Base-by-base conservation (phyloP, 2,888 invertebrate species). In the Philereme transversata region DNA sequence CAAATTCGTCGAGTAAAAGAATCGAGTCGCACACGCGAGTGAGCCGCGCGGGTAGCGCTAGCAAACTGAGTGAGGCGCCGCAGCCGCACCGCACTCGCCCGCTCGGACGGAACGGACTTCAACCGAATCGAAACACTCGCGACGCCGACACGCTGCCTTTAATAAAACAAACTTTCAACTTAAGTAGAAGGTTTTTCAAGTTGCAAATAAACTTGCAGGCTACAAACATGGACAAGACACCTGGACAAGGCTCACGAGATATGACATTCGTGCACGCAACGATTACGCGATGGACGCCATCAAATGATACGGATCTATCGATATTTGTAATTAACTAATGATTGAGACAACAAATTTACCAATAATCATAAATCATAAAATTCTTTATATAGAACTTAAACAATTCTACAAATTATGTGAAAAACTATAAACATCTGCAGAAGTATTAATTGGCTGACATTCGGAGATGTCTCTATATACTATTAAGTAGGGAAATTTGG, bases 11-110 rank as follows among this genome's bases (percentile, higher is more conserved):
- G 83, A 83, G 83, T 74, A 78, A 81, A 81, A 69, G 67, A 74
- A 72, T 74, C 65, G 73, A 71, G 64, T 68, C 72, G 65, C 62
- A 79, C 71, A 81, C 83, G 85, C 91, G 89, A 86, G 90, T 84
- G 85, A 84, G 88, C 90, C 82, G 87, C 90, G 89, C 91, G 86
- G 84, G 79, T 80, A 82, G 88, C 90, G 90, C 88, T 75, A 86
- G 87, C 91, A 86, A 86, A 92, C 91, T 90, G 87, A 84, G 75
- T 40, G 7, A 72, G 80, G 82, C 82, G 79, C 82, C 82, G 82
- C 82, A 78, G 79, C 82, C 82, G 82, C 82, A 78, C 80, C 80
- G 81, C 87, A 84, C 80, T 80, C 87, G 84, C 76, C 84, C 86
- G 81, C 80, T 83, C 81, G 56, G 81, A 81, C 78, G 82, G 76